These are phyloP conservation scores for Hypselothyrea guttata DNA, from an alignment of 2,888 invertebrate species.

Conservation along the genomic window DNA sequence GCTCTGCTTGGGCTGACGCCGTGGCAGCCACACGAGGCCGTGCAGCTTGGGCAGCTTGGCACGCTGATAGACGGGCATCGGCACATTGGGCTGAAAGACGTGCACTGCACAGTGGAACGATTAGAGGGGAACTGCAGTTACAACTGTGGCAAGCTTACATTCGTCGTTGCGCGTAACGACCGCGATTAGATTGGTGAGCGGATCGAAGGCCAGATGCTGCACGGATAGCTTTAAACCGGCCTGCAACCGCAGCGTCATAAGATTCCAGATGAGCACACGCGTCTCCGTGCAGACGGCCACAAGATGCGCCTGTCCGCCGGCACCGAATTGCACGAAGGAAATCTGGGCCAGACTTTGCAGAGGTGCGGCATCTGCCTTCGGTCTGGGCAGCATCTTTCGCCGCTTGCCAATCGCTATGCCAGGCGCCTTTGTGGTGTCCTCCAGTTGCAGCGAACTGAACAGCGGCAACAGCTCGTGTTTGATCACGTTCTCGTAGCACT, in stretches of 20 bases:
- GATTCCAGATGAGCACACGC: constrained; percentile 86
- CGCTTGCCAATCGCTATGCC: background rate
- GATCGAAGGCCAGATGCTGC: constrained; percentile 84
- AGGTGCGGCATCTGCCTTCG: constrained; percentile 27
- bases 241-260: constrained; percentile 85
- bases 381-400: constrained; percentile 3
- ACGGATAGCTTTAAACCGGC: constrained; percentile 83
- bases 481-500: constrained; percentile 51
- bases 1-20: constrained; percentile 82
- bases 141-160: too few relatives aligned
- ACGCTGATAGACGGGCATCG: constrained; percentile 84
- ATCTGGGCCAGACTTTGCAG: constrained; percentile 68
- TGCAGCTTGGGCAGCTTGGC: constrained; percentile 82
- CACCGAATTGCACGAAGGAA: constrained; percentile 79
- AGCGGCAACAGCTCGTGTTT: constrained; percentile 68
- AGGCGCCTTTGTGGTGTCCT: constrained; percentile 38
- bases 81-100: constrained; percentile 85
- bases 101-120: constrained; percentile 83
- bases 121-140: background rate
- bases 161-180: constrained; percentile 85
- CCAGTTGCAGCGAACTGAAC: constrained; percentile 67
- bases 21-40: constrained; percentile 85
- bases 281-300: constrained; percentile 82
- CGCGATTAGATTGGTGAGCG: constrained; percentile 85
- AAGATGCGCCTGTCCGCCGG: constrained; percentile 75